Conservation (phyloP, 1,140 invertebrate genomes). For the Zaprionus gabonicus region DNA sequence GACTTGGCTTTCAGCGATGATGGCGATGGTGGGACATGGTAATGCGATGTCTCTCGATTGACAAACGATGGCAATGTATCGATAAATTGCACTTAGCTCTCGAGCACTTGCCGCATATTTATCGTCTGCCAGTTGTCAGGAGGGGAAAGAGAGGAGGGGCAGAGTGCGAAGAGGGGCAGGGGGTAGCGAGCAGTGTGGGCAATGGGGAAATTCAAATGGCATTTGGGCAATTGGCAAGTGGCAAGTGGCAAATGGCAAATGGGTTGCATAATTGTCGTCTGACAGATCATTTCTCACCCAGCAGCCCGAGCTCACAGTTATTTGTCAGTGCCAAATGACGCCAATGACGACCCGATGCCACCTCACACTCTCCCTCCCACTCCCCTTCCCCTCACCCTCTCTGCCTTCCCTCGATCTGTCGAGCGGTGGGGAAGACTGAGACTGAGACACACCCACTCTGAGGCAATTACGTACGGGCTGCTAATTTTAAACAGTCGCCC, state of each 20-base stretch:
- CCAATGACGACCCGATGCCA: slow-evolving; percentile 62
- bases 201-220: slow-evolving; percentile 31
- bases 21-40: slow-evolving; percentile 11
- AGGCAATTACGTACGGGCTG: slow-evolving; percentile 38
- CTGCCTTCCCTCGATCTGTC: not conserved
- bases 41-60: slow-evolving; percentile 33
- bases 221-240: slow-evolving; percentile 38
- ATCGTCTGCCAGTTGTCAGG: slow-evolving; percentile 28
- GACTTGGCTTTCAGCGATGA: not conserved
- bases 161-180: not conserved
- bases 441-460: slow-evolving; percentile 37
- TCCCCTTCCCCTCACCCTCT: not conserved
- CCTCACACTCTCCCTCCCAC: not conserved
- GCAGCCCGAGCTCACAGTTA: slow-evolving; percentile 22
- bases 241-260: slow-evolving; percentile 43
- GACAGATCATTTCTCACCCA: slow-evolving; percentile 66
- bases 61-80: slow-evolving; percentile 41
- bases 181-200: not conserved
- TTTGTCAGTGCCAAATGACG: slow-evolving; percentile 71
- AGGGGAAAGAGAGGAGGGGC: not conserved
- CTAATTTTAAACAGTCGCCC: slow-evolving; percentile 33
- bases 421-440: slow-evolving; percentile 1
- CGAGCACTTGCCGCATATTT: slow-evolving; percentile 34
- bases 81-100: slow-evolving; percentile 44
- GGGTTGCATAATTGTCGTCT: slow-evolving; percentile 69